Evolutionary conservation across 2,888 invertebrate species (phyloP).

Genomic region (Papilio elwesi): DNA sequence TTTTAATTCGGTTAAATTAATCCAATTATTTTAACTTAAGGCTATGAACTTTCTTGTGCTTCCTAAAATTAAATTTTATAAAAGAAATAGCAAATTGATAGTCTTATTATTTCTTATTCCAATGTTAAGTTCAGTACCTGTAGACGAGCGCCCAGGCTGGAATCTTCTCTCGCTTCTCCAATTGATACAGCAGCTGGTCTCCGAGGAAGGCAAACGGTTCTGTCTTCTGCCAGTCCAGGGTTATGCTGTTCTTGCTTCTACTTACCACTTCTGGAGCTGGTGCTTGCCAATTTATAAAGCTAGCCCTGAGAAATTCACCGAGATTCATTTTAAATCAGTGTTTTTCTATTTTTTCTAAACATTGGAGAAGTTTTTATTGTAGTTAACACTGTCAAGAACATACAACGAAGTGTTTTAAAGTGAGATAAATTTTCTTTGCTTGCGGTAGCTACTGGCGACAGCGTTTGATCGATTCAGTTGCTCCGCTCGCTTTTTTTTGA

Average conservation of each 20-base stretch:
- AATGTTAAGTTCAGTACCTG: conserved; percentile 61
- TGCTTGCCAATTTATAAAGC: conserved; percentile 62
- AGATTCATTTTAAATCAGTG: conserved; percentile 49
- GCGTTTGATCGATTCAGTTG: background rate
- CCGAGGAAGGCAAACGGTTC: conserved; percentile 59
- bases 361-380: background rate
- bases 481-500: background rate
- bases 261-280: conserved; percentile 56
- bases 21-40: no score
- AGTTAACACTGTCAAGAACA: no score
- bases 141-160: conserved; percentile 73
- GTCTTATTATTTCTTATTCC: no score
- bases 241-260: conserved; percentile 58
- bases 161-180: conserved; percentile 71
- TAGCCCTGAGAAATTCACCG: conserved; percentile 53
- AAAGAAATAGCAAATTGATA: no score
- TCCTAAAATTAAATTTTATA: no score
- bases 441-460: conserved; percentile 7
- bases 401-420: background rate
- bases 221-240: conserved; percentile 56
- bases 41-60: no score
- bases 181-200: conserved; percentile 59
- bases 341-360: background rate
- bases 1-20: no score
- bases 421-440: background rate